Evolutionary conservation across 2,888 invertebrate species (phyloP).

Genomic region (Anthophora plumipes): DNA sequence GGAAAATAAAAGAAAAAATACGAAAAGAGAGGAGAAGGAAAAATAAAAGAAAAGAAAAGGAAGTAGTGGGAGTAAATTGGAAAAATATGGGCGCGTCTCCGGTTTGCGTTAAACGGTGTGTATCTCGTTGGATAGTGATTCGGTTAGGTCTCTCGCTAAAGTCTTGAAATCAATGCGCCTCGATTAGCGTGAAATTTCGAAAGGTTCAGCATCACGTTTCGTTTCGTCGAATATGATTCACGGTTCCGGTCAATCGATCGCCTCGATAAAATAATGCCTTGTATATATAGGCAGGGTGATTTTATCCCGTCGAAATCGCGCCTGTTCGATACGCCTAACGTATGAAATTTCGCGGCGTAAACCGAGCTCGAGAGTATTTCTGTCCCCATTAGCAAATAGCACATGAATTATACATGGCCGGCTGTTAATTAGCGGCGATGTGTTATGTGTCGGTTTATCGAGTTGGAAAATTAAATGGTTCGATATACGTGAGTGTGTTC

Average conservation of each 20-base stretch:
- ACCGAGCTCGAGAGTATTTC: slow-evolving; percentile 48
- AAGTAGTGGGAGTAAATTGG: background rate
- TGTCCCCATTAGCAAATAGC: slow-evolving; percentile 65
- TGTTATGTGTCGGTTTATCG: slow-evolving; percentile 56
- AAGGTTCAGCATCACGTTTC: background rate
- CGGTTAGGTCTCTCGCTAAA: background rate
- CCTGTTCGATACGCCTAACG: too few relatives aligned
- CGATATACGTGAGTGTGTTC: slow-evolving; percentile 31
- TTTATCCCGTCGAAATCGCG: background rate
- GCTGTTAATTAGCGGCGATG: slow-evolving; percentile 58
- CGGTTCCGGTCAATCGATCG: slow-evolving; percentile 53
- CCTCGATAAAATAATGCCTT: slow-evolving; percentile 22
- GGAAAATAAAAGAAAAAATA: background rate
- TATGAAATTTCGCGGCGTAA: slow-evolving; percentile 47
- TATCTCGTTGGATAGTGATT: background rate
- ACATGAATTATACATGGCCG: slow-evolving; percentile 64
- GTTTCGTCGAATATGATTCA: slow-evolving; percentile 44
- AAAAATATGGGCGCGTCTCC: slow-evolving; percentile 3
- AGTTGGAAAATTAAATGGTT: slow-evolving; percentile 56
- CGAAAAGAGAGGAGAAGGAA: background rate
- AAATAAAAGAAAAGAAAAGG: background rate
- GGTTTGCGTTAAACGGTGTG: too few relatives aligned
- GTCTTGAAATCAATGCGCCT: background rate
- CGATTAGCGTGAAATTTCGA: slow-evolving; percentile 32
- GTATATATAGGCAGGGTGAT: background rate